phyloP scores from a whole-genome alignment of 2,113 vertebrate genomes.

The Camelus dromedarius region DNA sequence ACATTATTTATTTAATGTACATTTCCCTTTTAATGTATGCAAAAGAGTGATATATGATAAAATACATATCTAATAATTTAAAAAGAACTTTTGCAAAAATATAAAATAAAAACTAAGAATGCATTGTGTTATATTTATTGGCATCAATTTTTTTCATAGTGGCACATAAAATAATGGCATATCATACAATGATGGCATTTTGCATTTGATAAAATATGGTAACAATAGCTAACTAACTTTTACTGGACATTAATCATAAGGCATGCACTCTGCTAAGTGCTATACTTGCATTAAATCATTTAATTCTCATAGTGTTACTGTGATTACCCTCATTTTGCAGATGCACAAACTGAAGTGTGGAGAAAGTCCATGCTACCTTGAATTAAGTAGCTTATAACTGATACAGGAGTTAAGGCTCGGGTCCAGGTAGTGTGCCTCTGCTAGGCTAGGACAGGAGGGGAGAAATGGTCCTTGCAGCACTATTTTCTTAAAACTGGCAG shows the following conservation, averaged over 20 bases:
- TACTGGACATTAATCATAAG: background rate
- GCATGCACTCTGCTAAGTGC: background rate
- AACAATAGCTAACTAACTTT: background rate
- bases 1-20: constrained; percentile 43
- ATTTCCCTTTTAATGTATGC: background rate
- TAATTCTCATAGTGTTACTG: background rate
- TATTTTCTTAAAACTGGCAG: constrained; percentile 14
- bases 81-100: constrained; percentile 43
- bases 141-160: background rate
- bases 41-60: background rate
- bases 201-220: background rate
- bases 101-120: constrained; percentile 43
- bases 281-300: background rate
- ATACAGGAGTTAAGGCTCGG: background rate
- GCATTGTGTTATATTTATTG: background rate
- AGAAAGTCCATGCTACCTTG: background rate
- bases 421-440: background rate
- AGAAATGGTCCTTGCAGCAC: background rate
- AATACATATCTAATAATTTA: background rate
- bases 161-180: background rate
- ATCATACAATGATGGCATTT: background rate
- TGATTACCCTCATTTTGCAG: background rate
- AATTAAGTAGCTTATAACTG: background rate
- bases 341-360: background rate
- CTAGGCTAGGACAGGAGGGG: background rate